Base-by-base conservation (phyloP, 2,113 vertebrate species). In the Protobothrops mucrosquamatus region DNA sequence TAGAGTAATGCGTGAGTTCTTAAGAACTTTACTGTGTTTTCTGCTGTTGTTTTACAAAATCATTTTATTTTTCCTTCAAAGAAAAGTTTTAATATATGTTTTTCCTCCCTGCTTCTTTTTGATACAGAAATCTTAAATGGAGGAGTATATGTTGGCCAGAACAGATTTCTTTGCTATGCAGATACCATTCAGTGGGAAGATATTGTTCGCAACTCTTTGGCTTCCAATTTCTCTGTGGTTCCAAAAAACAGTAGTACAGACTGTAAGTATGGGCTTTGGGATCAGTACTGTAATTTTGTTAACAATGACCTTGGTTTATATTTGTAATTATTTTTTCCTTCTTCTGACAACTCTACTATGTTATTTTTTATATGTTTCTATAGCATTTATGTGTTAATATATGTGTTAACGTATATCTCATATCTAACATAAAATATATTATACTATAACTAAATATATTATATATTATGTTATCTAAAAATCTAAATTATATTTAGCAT, bases 101-200 rank as follows among this genome's bases (percentile, higher is more conserved):
- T 94, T 57, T 1, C 34, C 15, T n/a, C 18, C 26, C 7, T 14
- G 7, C 94, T 39, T 94, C 87, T 93, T 54, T 96, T 94, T 91
- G 89, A 2, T 92, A 94, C 98, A 99, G 99, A 99, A 98, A 99
- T 99, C 94, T 98, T 99, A 95, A 99, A 99, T 87, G 99, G 99
- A 39, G 99, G 99, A 0, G 98, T 99, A 48, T 99, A 99, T 0
- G 98, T 99, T 87, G 99, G 99, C 95, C 99, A 99, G 98, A 99
- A 99, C 97, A 99, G 99, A 95, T 99, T 99, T 89, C 98, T 99
- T 18, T 99, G 99, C 96, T 98, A 99, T 2, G 98, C 99, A 6
- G 98, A 99, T 96, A 99, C 99, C 93, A 99, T 99, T 96, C 98
- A 99, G 86, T 99, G 99, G 99, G 98, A 98, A 89, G 99, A 99